These are phyloP conservation scores for Cyprinodon brontotheroides DNA, from an alignment of 2,113 vertebrate genomes.

Conservation along the genomic window DNA sequence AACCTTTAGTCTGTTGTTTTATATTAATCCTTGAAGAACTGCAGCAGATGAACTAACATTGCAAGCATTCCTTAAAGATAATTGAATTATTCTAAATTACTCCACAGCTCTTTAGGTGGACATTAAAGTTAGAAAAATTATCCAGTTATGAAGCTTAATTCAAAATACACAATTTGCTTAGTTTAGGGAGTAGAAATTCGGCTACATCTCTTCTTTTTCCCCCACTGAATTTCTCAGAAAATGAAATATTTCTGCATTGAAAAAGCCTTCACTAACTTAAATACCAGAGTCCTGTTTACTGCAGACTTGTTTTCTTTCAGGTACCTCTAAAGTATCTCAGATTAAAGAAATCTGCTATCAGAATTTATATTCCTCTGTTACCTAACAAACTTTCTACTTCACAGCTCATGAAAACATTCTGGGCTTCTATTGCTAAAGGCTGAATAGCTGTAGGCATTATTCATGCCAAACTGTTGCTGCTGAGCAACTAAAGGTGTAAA, in stretches of 20 bases:
- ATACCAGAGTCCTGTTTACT: not conserved
- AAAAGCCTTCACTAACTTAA: conserved; percentile 13
- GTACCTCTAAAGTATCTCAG: not conserved
- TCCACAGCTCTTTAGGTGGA: no score
- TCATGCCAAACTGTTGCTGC: conserved; percentile 40
- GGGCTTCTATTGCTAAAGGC: conserved; percentile 27
- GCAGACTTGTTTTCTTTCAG: not conserved
- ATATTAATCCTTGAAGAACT: no score
- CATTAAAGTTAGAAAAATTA: no score
- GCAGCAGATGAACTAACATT: no score
- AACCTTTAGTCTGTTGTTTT: no score
- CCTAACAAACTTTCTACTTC: conserved; percentile 26
- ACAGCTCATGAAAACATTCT: conserved; percentile 29
- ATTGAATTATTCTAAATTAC: no score
- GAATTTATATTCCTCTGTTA: conserved; percentile 20
- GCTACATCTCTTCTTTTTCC: not conserved
- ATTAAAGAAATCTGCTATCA: conserved; percentile 3
- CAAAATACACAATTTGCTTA: no score
- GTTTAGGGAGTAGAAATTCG: no score
- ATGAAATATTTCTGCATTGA: not conserved
- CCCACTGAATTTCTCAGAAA: not conserved
- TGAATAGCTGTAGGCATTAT: conserved; percentile 38
- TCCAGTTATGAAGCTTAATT: no score
- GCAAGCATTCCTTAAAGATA: no score
- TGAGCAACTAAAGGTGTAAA: conserved; percentile 26